Evolutionary conservation across 2,888 invertebrate species (phyloP).

Genomic region (Eristalis arbustorum): DNA sequence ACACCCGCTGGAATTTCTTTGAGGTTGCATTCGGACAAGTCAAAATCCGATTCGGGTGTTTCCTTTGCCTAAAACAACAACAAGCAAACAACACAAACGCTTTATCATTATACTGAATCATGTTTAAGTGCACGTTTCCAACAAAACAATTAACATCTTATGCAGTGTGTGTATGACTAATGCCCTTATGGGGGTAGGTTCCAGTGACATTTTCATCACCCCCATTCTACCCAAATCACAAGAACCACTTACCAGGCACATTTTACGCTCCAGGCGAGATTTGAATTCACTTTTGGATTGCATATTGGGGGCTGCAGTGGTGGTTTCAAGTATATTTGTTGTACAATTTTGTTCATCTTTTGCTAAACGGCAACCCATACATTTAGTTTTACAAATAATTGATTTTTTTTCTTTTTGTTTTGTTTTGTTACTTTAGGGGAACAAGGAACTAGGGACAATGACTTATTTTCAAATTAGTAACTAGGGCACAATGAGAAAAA

Average conservation of each 20-base stretch:
- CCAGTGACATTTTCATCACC: not conserved
- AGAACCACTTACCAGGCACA: slow-evolving; percentile 72
- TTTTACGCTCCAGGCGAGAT: slow-evolving; percentile 73
- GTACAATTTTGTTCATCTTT: slow-evolving; percentile 70
- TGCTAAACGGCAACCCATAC: slow-evolving; percentile 74
- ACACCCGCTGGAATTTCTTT: slow-evolving; percentile 88
- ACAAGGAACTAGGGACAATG: slow-evolving; percentile 34
- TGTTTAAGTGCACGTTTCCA: not conserved
- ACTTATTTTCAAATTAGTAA: slow-evolving; percentile 25
- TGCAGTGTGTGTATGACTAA: slow-evolving; percentile 28
- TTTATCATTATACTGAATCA: not conserved
- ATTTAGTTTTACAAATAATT: slow-evolving; percentile 62
- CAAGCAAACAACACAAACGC: not conserved
- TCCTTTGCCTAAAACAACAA: slow-evolving; percentile 82
- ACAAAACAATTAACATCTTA: not conserved
- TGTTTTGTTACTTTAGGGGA: not conserved
- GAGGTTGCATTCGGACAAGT: slow-evolving; percentile 89
- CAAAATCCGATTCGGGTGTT: slow-evolving; percentile 90
- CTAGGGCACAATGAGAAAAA: slow-evolving; percentile 51
- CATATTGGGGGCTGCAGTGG: slow-evolving; percentile 44
- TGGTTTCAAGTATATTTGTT: slow-evolving; percentile 45
- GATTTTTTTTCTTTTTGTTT: slow-evolving; percentile 49
- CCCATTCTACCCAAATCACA: not conserved
- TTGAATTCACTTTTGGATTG: slow-evolving; percentile 73
- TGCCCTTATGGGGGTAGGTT: not conserved